Evolutionary conservation across 30 jellyfish, hydroid and myxozoan species (phyloP).

Genomic region (Nemopilema nomurai): DNA sequence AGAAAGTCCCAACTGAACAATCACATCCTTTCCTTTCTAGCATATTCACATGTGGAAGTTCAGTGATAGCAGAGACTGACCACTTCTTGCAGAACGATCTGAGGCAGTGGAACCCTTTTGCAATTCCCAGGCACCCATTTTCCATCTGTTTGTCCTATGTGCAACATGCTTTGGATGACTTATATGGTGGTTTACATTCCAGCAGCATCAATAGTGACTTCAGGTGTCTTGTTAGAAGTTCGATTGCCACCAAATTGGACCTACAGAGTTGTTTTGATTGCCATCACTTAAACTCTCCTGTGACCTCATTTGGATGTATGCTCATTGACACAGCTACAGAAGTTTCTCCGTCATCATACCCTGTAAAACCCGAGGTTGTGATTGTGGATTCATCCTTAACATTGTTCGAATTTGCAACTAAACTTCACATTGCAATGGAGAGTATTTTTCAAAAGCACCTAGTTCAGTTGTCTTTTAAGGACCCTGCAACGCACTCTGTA

Average conservation of each 20-base stretch:
- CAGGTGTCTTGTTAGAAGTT: background rate
- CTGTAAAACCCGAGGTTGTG: slow-evolving; percentile 29
- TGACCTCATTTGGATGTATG: background rate
- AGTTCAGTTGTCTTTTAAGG: background rate
- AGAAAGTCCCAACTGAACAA: too few species aligned
- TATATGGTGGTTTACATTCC: background rate
- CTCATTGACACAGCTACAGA: slow-evolving; percentile 32
- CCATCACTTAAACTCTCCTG: background rate
- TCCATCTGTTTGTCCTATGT: background rate
- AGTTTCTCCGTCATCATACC: slow-evolving; percentile 47
- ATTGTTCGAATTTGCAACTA: background rate
- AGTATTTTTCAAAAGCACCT: background rate
- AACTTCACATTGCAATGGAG: background rate
- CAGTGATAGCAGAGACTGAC: slow-evolving; percentile 11
- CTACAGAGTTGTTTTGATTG: background rate
- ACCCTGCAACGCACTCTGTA: background rate
- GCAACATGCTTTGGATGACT: background rate
- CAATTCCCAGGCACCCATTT: slow-evolving; percentile 20
- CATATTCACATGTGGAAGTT: background rate
- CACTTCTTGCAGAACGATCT: background rate
- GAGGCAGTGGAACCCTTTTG: slow-evolving; percentile 15
- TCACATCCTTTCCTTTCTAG: slow-evolving; percentile 4
- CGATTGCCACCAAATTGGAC: background rate
- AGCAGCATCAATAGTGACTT: background rate
- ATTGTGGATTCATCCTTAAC: slow-evolving; percentile 4